Evolutionary conservation across 2,888 invertebrate genomes (phyloP).

Genomic region (Cotesia congregata): DNA sequence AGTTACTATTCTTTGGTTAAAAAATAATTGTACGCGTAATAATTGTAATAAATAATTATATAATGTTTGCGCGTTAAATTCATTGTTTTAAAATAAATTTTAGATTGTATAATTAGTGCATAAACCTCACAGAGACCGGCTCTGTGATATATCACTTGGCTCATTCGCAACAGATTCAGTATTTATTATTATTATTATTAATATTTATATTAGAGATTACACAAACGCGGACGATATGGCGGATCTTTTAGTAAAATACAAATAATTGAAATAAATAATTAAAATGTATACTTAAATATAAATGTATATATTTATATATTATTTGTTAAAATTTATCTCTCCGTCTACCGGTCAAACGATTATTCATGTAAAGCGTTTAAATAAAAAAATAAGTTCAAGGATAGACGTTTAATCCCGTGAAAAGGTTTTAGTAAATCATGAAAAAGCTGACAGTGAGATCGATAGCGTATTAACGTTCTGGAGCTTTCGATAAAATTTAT

Average conservation of each 20-base stretch:
- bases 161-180: conserved; percentile 12
- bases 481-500: conserved; percentile 4
- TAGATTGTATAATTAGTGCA: conserved; percentile 26
- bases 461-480: background rate
- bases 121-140: conserved; percentile 46
- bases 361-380: background rate
- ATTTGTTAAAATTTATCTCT: background rate
- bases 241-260: conserved; percentile 21
- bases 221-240: conserved; percentile 34
- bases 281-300: background rate
- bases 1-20: conserved; percentile 65
- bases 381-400: background rate
- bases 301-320: background rate
- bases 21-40: conserved; percentile 58
- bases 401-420: background rate
- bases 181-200: conserved; percentile 27
- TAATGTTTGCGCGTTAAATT: conserved; percentile 30
- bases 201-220: conserved; percentile 2
- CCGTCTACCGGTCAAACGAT: background rate
- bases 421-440: background rate
- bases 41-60: conserved; percentile 20
- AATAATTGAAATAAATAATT: conserved; percentile 13
- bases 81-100: conserved; percentile 27
- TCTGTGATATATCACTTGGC: conserved; percentile 38
- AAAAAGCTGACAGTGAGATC: conserved; percentile 15